Base-by-base conservation (phyloP, 2,113 vertebrate genomes). In the Dunckerocampus dactyliophorus region DNA sequence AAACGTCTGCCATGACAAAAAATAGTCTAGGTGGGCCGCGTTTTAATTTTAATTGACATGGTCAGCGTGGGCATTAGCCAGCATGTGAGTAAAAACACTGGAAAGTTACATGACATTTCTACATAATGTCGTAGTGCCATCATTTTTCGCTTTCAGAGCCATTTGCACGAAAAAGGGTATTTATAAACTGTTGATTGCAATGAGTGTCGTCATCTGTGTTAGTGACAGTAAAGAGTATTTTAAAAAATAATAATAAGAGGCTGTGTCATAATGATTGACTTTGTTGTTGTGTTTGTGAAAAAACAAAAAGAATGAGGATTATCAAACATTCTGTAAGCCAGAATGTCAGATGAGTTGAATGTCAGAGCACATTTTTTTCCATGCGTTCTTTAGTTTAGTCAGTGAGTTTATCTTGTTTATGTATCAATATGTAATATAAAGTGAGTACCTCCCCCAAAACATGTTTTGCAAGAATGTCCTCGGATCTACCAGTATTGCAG, bases 341-440 rank as follows among this genome's bases (percentile, higher is more conserved):
- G 47, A 83, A 78, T 83, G 76, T 80, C 69, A 22, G 52, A 15
- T 69, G 62, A 52, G 48, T 24, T 71, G 74, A 77, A 79, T 65
- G 39, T 13, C 39, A 42, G 39, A 8, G 37, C 12, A 3, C 2
- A 13, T 42, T 56, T 42, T 39, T 56, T 21, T n/a, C n/a, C 12
- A 56, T 56, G 37, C 13, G 34, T 17, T 15, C 51, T 48, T 56
- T 8, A 11, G 16, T 24, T 16, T 14, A 43, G 19, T 55, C 4
- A 47, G 0, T 50, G 42, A 65, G 4, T 57, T 46, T 45, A 47
- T 10, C 19, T 21, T 42, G 20, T n/a, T 37, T 31, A 31, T 52
- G 17, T 14, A 17, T 54, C 11, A 1, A 17, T 54, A n/a, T 34
- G 31, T 34, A 34, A 8, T 31, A 28, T 53, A 31, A 9, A 54